Evolutionary conservation across 2,113 vertebrate species (phyloP).

Genomic region (Paradisaea rubra): DNA sequence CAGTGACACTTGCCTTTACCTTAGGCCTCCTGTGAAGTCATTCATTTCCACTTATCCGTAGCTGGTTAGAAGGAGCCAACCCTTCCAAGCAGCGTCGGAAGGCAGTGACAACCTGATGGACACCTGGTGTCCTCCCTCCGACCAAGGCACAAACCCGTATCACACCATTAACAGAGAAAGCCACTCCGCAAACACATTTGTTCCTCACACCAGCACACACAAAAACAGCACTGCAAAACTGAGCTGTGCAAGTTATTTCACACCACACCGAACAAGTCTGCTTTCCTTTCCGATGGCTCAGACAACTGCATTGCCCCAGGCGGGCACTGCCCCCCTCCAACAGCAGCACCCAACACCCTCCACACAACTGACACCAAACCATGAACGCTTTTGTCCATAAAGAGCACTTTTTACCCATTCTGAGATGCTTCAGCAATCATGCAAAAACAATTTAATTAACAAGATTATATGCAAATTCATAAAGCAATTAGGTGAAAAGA

Average conservation of each 20-base stretch:
- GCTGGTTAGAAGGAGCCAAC: not conserved
- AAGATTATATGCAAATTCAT: not conserved
- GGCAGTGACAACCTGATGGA: not conserved
- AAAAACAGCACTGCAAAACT: not conserved
- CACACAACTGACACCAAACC: not conserved
- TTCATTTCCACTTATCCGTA: not conserved
- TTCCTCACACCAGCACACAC: not conserved
- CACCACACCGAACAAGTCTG: not conserved
- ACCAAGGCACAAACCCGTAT: not conserved
- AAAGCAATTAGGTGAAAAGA: not conserved
- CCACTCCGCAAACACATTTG: not conserved
- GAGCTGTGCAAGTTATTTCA: not conserved
- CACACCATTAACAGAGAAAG: not conserved
- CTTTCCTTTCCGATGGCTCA: not conserved
- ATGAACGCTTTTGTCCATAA: not conserved
- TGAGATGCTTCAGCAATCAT: not conserved
- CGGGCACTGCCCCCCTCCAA: accelerated
- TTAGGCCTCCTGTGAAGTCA: not conserved
- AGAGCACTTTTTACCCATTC: not conserved
- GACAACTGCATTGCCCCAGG: not conserved
- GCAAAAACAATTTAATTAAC: not conserved
- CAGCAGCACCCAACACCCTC: not conserved
- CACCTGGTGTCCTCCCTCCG: accelerated
- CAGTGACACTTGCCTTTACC: not conserved
- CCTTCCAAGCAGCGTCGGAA: not conserved